Evolutionary conservation across 2,113 vertebrate species (phyloP).

Genomic region (Coracopsis vasa): DNA sequence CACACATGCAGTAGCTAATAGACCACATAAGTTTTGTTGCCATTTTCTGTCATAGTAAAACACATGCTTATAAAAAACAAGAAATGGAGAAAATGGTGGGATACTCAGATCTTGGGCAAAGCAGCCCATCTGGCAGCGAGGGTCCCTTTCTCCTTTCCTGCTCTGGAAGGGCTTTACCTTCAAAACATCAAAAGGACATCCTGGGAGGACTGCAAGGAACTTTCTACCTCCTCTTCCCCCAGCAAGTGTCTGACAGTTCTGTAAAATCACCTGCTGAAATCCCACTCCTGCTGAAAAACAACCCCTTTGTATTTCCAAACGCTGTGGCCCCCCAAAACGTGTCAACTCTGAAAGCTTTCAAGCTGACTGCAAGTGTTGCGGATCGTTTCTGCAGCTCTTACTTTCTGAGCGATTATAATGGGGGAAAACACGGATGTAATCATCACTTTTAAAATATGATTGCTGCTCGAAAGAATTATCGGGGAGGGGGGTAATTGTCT

Average conservation of each 20-base stretch:
- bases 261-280: background rate
- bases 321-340: background rate
- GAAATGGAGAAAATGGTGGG: background rate
- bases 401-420: background rate
- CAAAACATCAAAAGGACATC: background rate
- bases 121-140: background rate
- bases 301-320: background rate
- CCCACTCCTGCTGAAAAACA: background rate
- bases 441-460: background rate
- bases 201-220: background rate
- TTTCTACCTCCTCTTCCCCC: background rate
- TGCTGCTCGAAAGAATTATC: background rate
- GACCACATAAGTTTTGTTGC: fast-evolving
- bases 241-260: background rate
- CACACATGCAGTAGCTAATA: fast-evolving
- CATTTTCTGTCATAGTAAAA: background rate
- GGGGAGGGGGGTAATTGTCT: conserved; percentile 3
- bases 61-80: background rate
- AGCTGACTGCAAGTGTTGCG: background rate
- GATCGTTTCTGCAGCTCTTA: background rate
- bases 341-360: background rate
- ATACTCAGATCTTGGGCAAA: background rate
- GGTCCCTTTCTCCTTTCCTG: background rate
- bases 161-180: background rate
- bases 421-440: background rate